phyloP scores from a whole-genome alignment of 2,113 vertebrate genomes.

The Cyanoderma ruficeps region DNA sequence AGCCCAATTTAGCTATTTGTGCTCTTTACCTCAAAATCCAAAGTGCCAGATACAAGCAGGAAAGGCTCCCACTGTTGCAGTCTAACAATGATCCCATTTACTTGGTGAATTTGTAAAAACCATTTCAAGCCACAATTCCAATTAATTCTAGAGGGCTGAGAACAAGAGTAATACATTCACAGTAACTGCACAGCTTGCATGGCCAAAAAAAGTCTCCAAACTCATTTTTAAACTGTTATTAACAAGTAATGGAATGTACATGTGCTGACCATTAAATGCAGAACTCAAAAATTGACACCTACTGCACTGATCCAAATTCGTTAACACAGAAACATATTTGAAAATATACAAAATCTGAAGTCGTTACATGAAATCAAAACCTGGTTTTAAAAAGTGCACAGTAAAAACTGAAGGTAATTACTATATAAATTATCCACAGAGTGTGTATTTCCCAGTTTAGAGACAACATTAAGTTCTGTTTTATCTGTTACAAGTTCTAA shows the following conservation, averaged over 20 bases:
- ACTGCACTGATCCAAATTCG: constrained; percentile 63
- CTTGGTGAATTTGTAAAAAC: constrained; percentile 57
- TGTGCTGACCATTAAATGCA: constrained; percentile 44
- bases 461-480: constrained; percentile 46
- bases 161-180: constrained; percentile 47
- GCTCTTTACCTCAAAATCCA: constrained; percentile 20
- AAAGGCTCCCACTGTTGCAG: constrained; percentile 6
- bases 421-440: constrained; percentile 71
- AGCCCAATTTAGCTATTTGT: constrained; percentile 15
- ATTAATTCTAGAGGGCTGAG: constrained; percentile 48
- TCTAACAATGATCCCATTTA: constrained; percentile 32
- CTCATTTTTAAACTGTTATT: constrained; percentile 21
- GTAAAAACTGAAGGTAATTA: constrained; percentile 78
- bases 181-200: constrained; percentile 50
- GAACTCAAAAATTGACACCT: constrained; percentile 62
- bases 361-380: constrained; percentile 77
- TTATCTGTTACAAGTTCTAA: constrained; percentile 55
- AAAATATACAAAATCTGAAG: constrained; percentile 77
- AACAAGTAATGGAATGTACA: constrained; percentile 52
- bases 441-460: constrained; percentile 52
- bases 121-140: constrained; percentile 59
- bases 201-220: background rate
- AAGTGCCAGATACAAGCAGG: constrained; percentile 22
- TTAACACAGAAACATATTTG: constrained; percentile 63
- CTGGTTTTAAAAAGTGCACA: constrained; percentile 77